These are phyloP conservation scores for Tychaedon coryphoeus DNA, from an alignment of 2,113 vertebrate species.

Conservation along the genomic window DNA sequence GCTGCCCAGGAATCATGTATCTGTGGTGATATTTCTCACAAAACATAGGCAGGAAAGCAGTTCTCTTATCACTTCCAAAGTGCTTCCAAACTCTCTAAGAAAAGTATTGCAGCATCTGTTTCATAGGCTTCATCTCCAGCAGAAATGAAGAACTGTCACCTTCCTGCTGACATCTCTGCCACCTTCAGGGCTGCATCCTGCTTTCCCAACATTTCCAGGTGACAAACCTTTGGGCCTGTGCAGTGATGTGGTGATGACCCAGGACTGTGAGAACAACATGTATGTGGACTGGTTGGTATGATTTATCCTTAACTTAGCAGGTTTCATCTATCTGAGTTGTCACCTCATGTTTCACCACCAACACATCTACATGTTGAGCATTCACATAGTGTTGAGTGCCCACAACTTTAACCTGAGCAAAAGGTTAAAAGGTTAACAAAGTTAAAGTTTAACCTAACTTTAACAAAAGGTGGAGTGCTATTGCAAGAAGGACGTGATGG, in stretches of 20 bases:
- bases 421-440: neutral
- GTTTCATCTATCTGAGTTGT: neutral
- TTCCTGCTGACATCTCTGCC: neutral
- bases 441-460: too few relatives aligned
- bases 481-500: neutral
- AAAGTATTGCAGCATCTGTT: neutral
- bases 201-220: neutral
- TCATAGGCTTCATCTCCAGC: neutral
- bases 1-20: neutral
- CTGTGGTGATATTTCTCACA: neutral
- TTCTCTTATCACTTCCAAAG: neutral
- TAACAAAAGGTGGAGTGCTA: neutral
- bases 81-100: neutral
- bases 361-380: neutral
- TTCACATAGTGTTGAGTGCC: neutral
- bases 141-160: neutral
- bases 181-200: neutral
- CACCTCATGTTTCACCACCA: neutral
- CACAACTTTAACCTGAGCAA: neutral
- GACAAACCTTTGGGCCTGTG: neutral
- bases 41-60: neutral
- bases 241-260: neutral
- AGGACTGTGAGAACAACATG: neutral
- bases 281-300: neutral
- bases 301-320: neutral